These are phyloP conservation scores for Vanacampus margaritifer DNA, from an alignment of 2,113 vertebrate genomes.

Conservation along the genomic window DNA sequence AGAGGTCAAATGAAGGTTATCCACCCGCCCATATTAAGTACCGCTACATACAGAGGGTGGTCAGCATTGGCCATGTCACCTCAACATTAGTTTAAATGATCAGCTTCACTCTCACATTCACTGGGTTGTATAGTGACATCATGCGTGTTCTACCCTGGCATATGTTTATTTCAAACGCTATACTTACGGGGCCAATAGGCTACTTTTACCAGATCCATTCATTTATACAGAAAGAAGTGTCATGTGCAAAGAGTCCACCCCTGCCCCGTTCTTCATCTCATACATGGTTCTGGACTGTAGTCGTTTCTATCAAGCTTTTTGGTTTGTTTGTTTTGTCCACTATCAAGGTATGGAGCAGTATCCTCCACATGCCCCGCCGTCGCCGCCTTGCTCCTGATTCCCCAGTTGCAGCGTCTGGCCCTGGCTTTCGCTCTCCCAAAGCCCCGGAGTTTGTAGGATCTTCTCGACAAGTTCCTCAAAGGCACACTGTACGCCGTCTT, in stretches of 20 bases:
- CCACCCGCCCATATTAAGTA: neutral
- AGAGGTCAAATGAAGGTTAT: neutral
- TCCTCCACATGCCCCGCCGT: slow-evolving; percentile 79
- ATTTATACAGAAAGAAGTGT: slow-evolving; percentile 47
- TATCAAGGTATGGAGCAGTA: slow-evolving; percentile 89
- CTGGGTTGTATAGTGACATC: neutral
- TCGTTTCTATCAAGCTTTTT: slow-evolving; percentile 28
- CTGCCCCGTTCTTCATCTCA: slow-evolving; percentile 8
- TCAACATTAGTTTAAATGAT: neutral
- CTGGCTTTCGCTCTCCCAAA: slow-evolving; percentile 91
- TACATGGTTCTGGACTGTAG: slow-evolving; percentile 30
- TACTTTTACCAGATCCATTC: slow-evolving; percentile 3
- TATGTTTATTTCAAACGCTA: slow-evolving; percentile 39
- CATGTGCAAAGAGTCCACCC: slow-evolving; percentile 18
- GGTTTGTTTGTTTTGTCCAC: slow-evolving; percentile 4
- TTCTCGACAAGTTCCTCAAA: slow-evolving; percentile 98
- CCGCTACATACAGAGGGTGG: neutral
- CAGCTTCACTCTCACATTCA: neutral
- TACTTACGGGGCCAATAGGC: slow-evolving; percentile 17
- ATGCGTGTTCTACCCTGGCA: neutral
- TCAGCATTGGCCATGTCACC: neutral
- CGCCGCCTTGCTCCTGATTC: slow-evolving; percentile 69
- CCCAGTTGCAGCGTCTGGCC: slow-evolving; percentile 81
- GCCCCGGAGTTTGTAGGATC: slow-evolving; percentile 93
- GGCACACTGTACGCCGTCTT: slow-evolving; percentile 93